Evolutionary conservation across 2,888 invertebrate species (phyloP).

Genomic region (Zeuzera pyrina): DNA sequence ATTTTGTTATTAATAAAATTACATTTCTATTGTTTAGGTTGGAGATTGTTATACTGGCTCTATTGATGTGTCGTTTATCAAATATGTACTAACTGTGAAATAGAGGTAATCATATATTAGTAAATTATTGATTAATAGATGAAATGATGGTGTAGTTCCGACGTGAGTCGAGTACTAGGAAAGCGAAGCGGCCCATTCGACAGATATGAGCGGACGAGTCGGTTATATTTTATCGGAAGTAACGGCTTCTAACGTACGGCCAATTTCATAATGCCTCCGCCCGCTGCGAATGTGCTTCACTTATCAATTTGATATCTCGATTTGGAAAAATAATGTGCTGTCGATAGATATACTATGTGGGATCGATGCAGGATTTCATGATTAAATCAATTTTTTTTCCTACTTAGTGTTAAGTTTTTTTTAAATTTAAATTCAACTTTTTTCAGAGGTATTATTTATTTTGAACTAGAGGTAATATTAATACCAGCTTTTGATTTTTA

Average conservation of each 20-base stretch:
- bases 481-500: too few relatives aligned
- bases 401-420: too few relatives aligned
- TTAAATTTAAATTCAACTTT: too few relatives aligned
- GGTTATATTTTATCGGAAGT: conserved; percentile 71
- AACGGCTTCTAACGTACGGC: conserved; percentile 71
- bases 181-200: conserved; percentile 28
- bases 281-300: conserved; percentile 64
- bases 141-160: conserved; percentile 39
- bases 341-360: not conserved
- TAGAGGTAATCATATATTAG: conserved; percentile 20
- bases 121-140: conserved; percentile 30
- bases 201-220: conserved; percentile 65
- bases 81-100: conserved; percentile 18
- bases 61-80: conserved; percentile 18
- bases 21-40: too few relatives aligned
- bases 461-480: too few relatives aligned
- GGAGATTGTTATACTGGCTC: too few relatives aligned
- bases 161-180: conserved; percentile 46
- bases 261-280: conserved; percentile 71
- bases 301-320: conserved; percentile 72
- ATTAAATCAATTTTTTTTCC: too few relatives aligned
- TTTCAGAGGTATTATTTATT: too few relatives aligned
- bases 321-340: conserved; percentile 55
- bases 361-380: too few relatives aligned
- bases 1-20: too few relatives aligned